Conservation (phyloP, 2,113 vertebrate species). For the Amblyopsis rosae region DNA sequence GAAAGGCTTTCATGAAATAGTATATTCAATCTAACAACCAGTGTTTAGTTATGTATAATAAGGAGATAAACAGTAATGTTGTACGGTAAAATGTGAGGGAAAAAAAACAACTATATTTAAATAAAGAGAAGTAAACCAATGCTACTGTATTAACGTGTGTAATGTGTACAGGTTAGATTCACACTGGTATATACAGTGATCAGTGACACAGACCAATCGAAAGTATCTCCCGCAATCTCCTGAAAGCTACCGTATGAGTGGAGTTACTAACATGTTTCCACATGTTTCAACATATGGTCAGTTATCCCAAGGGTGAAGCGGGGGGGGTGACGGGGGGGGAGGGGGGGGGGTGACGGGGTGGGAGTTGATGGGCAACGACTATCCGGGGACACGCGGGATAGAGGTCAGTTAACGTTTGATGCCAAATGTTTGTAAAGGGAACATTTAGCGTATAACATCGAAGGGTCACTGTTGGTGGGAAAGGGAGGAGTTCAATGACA, state of each 20-base stretch:
- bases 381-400: constrained; percentile 45
- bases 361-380: constrained; percentile 19
- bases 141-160: not conserved
- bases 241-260: constrained; percentile 60
- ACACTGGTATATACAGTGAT: not conserved
- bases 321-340: not conserved
- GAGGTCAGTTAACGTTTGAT: constrained; percentile 14
- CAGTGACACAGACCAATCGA: not conserved
- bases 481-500: constrained; percentile 29
- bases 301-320: constrained; percentile 6
- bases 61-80: no score
- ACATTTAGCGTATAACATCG: constrained; percentile 21
- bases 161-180: not conserved
- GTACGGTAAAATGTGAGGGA: no score
- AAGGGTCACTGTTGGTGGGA: constrained; percentile 7
- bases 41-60: no score
- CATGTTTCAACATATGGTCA: constrained; percentile 38
- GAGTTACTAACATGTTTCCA: constrained; percentile 55
- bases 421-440: constrained; percentile 21
- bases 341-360: no score
- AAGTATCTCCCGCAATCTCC: constrained; percentile 32
- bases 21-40: no score
- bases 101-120: no score
- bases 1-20: no score
- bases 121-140: not conserved